Percentiles rank a stretch among this genome's conserved stretches.
Conservation (phyloP, 1,140 invertebrate genomes). For the Sarcophaga bullata region DNA sequence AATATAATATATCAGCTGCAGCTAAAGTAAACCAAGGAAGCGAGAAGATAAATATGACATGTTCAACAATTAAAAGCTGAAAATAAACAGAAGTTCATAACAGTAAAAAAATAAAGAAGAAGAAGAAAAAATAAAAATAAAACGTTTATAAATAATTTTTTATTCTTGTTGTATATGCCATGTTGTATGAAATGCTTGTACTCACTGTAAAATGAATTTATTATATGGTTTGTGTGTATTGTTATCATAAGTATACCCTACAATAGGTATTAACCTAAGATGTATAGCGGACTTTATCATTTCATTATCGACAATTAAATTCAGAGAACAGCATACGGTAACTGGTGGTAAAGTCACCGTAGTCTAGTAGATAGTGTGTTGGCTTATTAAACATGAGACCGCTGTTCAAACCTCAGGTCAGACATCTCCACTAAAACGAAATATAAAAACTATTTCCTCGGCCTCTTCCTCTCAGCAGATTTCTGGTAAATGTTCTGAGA, state of each 20-base stretch:
- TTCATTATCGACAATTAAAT: too few species aligned
- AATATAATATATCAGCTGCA: constrained; percentile 27
- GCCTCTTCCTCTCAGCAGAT: too few species aligned
- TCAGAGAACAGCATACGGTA: too few species aligned
- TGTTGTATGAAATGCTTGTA: background rate
- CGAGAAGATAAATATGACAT: constrained; percentile 40
- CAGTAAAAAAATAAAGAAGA: constrained; percentile 19
- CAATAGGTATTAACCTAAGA: background rate
- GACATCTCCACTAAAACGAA: too few species aligned
- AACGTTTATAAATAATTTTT: constrained; percentile 26
- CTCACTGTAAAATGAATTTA: background rate
- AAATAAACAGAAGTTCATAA: constrained; percentile 33
- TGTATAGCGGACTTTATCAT: too few species aligned
- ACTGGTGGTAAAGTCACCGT: too few species aligned
- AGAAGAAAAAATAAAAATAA: background rate
- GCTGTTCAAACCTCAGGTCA: too few species aligned
- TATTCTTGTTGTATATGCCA: constrained; percentile 10
- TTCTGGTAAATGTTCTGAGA: too few species aligned
- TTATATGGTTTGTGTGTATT: background rate
- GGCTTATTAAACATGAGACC: too few species aligned
- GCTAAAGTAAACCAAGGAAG: constrained; percentile 37
- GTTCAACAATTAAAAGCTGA: constrained; percentile 41
- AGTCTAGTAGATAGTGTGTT: too few species aligned
- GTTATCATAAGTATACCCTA: background rate
- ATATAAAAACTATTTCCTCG: too few species aligned